phyloP scores from a whole-genome alignment of 2,888 invertebrate species.

The Cataglyphis altisquamis region DNA sequence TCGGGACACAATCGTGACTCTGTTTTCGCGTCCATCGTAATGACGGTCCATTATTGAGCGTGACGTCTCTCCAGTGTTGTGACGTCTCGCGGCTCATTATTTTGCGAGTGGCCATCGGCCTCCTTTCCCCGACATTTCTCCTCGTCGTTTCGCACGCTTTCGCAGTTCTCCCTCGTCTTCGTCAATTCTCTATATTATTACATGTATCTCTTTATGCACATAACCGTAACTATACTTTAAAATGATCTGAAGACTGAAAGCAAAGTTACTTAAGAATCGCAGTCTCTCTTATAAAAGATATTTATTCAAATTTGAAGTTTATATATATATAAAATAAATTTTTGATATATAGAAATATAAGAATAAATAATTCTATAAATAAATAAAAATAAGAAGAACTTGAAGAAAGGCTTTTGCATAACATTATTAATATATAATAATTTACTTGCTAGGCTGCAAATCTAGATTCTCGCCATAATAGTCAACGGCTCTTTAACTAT shows the following conservation, averaged over 20 bases:
- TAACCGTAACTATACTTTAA: neutral
- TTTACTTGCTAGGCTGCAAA: neutral
- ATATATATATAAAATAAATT: neutral
- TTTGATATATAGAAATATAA: neutral
- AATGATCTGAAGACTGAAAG: neutral
- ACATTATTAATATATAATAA: neutral
- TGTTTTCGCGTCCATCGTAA: slow-evolving; percentile 76
- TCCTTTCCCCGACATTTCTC: slow-evolving; percentile 26
- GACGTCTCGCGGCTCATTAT: slow-evolving; percentile 58
- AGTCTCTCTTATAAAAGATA: neutral
- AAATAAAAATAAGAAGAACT: neutral
- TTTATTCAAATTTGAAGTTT: neutral
- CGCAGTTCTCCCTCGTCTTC: slow-evolving; percentile 14
- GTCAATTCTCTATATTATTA: slow-evolving; percentile 20
- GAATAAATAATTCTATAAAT: neutral
- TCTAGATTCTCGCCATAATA: neutral
- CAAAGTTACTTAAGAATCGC: neutral
- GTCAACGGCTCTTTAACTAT: slow-evolving; percentile 1
- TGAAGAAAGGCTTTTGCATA: neutral
- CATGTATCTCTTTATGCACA: neutral
- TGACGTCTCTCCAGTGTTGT: slow-evolving; percentile 72
- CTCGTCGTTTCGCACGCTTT: slow-evolving; percentile 21
- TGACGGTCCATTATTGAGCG: slow-evolving; percentile 72
- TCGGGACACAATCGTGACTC: slow-evolving; percentile 63
- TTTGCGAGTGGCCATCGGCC: slow-evolving; percentile 71